Evolutionary conservation across 2,888 invertebrate species (phyloP).

Genomic region (Achlya flavicornis): DNA sequence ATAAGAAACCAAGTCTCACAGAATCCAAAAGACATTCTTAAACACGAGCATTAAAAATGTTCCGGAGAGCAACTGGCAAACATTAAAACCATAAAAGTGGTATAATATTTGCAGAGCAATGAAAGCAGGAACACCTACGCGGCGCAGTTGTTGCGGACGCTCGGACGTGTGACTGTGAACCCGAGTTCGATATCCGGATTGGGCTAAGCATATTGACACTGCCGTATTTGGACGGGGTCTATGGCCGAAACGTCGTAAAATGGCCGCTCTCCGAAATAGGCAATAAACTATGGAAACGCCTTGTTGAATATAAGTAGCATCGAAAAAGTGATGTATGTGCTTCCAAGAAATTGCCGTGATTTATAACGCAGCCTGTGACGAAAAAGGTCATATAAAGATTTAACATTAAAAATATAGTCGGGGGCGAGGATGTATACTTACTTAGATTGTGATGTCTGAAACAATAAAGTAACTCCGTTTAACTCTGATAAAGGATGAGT

Average conservation of each 20-base stretch:
- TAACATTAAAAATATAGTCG: neutral
- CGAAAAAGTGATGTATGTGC: constrained; percentile 27
- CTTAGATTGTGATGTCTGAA: constrained; percentile 6
- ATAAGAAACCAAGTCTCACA: neutral
- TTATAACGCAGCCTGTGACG: constrained; percentile 17
- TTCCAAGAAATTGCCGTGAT: constrained; percentile 31
- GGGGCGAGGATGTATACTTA: constrained; percentile 3
- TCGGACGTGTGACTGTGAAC: constrained; percentile 19
- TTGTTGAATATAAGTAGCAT: constrained; percentile 30
- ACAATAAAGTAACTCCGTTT: constrained; percentile 6
- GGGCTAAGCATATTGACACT: constrained; percentile 20
- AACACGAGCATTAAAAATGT: neutral
- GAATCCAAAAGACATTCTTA: neutral
- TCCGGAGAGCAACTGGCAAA: neutral
- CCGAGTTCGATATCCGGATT: constrained; percentile 27
- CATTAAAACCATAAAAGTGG: constrained; percentile 22
- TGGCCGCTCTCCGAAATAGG: constrained; percentile 24
- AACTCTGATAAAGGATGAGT: constrained; percentile 14
- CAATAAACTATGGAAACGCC: constrained; percentile 29
- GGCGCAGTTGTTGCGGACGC: constrained; percentile 17
- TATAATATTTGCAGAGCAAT: constrained; percentile 25
- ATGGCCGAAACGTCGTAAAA: constrained; percentile 26
- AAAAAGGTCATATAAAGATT: neutral
- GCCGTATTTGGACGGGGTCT: constrained; percentile 21
- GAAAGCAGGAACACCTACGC: constrained; percentile 9